Base-by-base conservation (phyloP, 2,888 invertebrate species). In the Erebia aethiops region DNA sequence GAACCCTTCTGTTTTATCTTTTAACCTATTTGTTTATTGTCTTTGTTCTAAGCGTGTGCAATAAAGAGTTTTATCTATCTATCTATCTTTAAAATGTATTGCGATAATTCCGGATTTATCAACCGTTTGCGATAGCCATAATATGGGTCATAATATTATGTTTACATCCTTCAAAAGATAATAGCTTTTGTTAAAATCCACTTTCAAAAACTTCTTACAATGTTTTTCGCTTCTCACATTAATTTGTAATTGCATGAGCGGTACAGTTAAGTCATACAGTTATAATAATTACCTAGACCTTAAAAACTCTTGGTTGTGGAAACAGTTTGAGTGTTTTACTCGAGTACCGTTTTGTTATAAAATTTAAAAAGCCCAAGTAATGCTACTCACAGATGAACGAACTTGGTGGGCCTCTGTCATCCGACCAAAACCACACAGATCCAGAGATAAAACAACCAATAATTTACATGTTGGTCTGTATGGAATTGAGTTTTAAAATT, bases 211-310 rank as follows among this genome's bases (percentile, higher is more conserved):
- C 13, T 18, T 46, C 46, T 21, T 49, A 62, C 46, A 62, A 62
- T 41, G 21, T 57, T 49, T 21, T 62, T 62, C 62, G 64, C 21
- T 64, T 64, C 64, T 41, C 64, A 64, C 54, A 64, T 64, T 41
- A 64, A 54, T 64, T 52, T 54, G 64, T 41, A 54, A 54, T 64
- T 64, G 35, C 54, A 41, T 41, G 60, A 67, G 21, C 18, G 13
- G 63, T 60, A 74, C 74, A 66, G 74, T 74, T 74, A 67, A 70
- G 54, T 61, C 67, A 68, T 64, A 70, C 72, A 56, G 70, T 72
- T 65, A 68, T 70, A 72, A 70, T 70, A 51, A 65, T 64, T 35
- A 35, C 35, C 35, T 0, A 64, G 52, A 56, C 18, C 7, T 67
- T 52, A 52, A 67, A 64, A 49, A 64, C 35, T 65, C 64, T 60